Evolutionary conservation across 2,797 vertebrate genomes (phyloP), one percentile per base, ranked within the genome.

Genomic region (Arrhamphus sclerolepis): DNA sequence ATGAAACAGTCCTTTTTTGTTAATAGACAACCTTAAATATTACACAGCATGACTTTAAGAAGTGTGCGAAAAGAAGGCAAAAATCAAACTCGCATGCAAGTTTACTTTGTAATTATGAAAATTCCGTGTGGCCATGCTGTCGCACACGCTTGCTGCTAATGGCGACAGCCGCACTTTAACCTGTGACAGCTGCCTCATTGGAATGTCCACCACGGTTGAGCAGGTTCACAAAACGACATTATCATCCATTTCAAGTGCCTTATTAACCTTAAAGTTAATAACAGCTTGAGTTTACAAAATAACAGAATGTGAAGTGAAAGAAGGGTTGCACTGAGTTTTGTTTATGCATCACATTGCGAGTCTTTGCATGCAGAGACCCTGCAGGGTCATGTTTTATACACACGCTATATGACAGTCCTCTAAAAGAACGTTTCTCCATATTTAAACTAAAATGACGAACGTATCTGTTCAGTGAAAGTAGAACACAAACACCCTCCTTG

Each of bases 141-240:
- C 61, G 34, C 46, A 24, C n/a, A 22, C 34, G 21, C 5, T 40
- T 31, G 22, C 7, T 29, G 22, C 40, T 31, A 46, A 52, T 28
- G 29, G 38, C 3, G 43, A 63, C 34, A 65, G 28, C 18, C 43
- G 46, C 20, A 20, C 22, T 57, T 72, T 47, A 59, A 62, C 29
- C 53, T 62, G 26, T 52, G 41, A 68, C 40, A 72, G 38, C 34
- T 43, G 53, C 34, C 56, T 65, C 29, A 40, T 58, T 44, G 56
- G 46, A 66, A 55, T 10, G 46, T 58, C 16, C 42, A 68, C 22
- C 34, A 21, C 41, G 44, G 53, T 61, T 46, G 6, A 61, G 56
- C 3, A 21, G 20, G 5, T 53, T 42, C 22, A 59, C 34, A 66
- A 50, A 62, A n/a, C 56, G 20, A 29, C 22, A 34, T 50, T 28